Conservation (phyloP, 1,140 invertebrate species). For the Macrobrachium rosenbergii region DNA sequence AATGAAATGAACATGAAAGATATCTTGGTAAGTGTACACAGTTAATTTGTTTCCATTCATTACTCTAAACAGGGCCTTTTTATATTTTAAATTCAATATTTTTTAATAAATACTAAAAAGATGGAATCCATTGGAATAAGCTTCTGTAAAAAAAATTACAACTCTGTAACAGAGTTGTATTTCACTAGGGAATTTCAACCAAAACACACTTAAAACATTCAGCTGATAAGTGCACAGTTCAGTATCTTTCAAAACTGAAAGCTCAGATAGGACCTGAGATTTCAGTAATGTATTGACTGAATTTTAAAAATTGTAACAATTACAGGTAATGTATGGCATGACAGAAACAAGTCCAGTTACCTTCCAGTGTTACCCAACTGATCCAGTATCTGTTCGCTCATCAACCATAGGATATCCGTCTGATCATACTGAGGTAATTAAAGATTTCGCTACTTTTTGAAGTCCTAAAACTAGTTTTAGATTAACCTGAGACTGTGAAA, state of each 20-base stretch:
- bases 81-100: background rate
- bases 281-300: background rate
- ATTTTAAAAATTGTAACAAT: background rate
- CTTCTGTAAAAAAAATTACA: background rate
- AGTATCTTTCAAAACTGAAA: too few relatives aligned
- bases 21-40: slow-evolving; percentile 34
- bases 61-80: background rate
- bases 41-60: background rate
- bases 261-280: too few relatives aligned
- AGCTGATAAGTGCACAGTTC: too few relatives aligned
- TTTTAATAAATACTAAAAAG: background rate
- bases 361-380: slow-evolving; percentile 78
- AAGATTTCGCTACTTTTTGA: too few relatives aligned
- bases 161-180: too few relatives aligned
- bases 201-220: too few relatives aligned
- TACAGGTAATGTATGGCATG: slow-evolving; percentile 86
- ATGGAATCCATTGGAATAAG: background rate
- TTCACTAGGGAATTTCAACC: too few relatives aligned
- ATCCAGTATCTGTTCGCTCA: slow-evolving; percentile 77
- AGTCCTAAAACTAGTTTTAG: too few relatives aligned
- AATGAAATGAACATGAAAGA: slow-evolving; percentile 69
- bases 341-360: slow-evolving; percentile 87
- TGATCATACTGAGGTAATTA: slow-evolving; percentile 81
- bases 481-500: too few relatives aligned
- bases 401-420: slow-evolving; percentile 83